phyloP scores from a whole-genome alignment of 2,113 vertebrate species.

The Eira barbara region DNA sequence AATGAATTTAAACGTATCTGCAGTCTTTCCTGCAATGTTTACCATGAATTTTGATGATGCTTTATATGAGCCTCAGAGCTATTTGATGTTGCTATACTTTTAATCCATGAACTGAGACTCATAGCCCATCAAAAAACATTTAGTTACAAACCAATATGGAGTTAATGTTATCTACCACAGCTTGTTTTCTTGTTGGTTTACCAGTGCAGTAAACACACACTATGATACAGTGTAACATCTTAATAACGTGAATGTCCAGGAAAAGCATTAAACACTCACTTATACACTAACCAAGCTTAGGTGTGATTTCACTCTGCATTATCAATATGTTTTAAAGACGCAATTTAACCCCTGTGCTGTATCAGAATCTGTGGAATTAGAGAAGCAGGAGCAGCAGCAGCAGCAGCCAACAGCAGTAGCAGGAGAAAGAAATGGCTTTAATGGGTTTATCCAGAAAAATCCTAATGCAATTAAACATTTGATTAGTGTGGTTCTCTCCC shows the following conservation, averaged over 20 bases:
- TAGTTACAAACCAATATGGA: background rate
- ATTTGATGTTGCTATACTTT: background rate
- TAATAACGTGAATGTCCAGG: background rate
- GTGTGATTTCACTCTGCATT: background rate
- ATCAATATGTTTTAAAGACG: background rate
- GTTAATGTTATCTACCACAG: background rate
- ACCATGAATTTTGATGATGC: conserved; percentile 47
- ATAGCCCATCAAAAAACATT: background rate
- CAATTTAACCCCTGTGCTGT: background rate
- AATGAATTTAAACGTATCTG: conserved; percentile 3
- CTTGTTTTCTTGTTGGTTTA: background rate
- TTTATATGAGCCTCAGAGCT: conserved; percentile 5
- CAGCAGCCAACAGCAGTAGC: background rate
- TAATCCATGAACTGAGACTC: background rate
- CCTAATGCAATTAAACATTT: background rate
- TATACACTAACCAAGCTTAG: background rate
- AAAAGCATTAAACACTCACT: background rate
- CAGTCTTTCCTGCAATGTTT: background rate
- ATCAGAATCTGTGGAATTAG: background rate
- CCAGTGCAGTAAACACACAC: background rate
- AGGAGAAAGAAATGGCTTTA: background rate
- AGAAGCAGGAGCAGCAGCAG: background rate
- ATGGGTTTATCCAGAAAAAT: background rate
- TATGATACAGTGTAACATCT: background rate
- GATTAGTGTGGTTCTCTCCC: background rate